Evolutionary conservation across 2,797 vertebrate genomes (phyloP).

Genomic region (Karalla daura): DNA sequence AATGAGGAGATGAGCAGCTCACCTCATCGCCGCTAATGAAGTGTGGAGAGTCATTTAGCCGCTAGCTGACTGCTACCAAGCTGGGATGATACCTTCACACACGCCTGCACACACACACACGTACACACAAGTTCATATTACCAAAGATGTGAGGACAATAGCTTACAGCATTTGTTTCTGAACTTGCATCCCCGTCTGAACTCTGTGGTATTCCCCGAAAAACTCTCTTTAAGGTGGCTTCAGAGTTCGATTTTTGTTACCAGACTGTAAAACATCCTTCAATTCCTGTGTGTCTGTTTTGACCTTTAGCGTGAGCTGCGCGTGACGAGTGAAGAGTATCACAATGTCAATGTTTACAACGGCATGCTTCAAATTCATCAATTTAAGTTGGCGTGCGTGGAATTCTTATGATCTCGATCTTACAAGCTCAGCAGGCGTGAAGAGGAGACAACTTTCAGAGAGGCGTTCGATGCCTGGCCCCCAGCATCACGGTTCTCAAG

Average conservation of each 20-base stretch:
- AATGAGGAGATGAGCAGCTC: conserved; percentile 98
- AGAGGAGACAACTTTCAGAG: too few species aligned
- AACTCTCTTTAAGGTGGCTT: conserved; percentile 20
- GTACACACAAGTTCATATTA: conserved; percentile 21
- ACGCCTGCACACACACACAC: conserved; percentile 48
- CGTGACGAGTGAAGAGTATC: background rate
- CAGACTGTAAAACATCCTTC: background rate
- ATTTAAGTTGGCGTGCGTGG: too few species aligned
- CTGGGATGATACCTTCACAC: conserved; percentile 72
- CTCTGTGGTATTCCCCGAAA: conserved; percentile 20
- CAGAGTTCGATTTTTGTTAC: conserved; percentile 7
- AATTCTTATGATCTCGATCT: too few species aligned
- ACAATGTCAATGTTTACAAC: background rate
- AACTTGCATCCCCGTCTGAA: conserved; percentile 25
- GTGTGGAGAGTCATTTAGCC: conserved; percentile 98
- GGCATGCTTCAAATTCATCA: background rate
- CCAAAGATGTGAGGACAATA: conserved; percentile 16
- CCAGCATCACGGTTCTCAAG: too few species aligned
- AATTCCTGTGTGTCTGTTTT: background rate
- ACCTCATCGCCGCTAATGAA: conserved; percentile 99
- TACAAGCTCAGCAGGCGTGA: too few species aligned
- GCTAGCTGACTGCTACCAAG: conserved; percentile 82
- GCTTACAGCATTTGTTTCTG: conserved; percentile 28
- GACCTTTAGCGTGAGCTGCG: background rate
- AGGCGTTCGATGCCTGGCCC: too few species aligned